Conservation (phyloP, 2,797 vertebrate genomes). For the Euphonia xanthogaster region DNA sequence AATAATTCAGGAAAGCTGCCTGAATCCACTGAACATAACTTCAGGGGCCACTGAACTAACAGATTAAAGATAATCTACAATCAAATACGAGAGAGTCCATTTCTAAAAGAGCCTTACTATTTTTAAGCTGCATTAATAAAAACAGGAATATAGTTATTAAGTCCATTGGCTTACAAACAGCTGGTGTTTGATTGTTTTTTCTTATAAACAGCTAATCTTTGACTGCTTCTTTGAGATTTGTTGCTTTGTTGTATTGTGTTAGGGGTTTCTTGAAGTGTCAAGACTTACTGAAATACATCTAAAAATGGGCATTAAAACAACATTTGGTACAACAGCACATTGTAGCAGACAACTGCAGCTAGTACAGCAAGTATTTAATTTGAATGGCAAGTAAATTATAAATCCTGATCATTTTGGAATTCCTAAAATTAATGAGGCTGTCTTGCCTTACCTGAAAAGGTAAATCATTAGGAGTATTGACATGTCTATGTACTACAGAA, state of each 20-base stretch:
- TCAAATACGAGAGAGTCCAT: background rate
- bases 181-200: background rate
- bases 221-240: background rate
- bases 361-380: background rate
- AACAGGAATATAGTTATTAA: background rate
- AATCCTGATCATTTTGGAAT: background rate
- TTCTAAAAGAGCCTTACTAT: background rate
- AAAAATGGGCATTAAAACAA: background rate
- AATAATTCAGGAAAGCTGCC: background rate
- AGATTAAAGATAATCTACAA: background rate
- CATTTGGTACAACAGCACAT: rapidly evolving
- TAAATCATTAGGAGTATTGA: background rate
- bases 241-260: background rate
- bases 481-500: background rate
- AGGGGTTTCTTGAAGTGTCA: background rate
- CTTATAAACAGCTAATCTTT: background rate
- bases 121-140: background rate
- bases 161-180: background rate
- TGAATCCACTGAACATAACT: background rate
- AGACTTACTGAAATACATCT: background rate
- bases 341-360: background rate
- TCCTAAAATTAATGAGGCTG: background rate
- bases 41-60: background rate
- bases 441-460: background rate
- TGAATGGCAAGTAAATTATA: background rate